Conservation (phyloP, 1,140 invertebrate species). For the Drosophila paulistorum region DNA sequence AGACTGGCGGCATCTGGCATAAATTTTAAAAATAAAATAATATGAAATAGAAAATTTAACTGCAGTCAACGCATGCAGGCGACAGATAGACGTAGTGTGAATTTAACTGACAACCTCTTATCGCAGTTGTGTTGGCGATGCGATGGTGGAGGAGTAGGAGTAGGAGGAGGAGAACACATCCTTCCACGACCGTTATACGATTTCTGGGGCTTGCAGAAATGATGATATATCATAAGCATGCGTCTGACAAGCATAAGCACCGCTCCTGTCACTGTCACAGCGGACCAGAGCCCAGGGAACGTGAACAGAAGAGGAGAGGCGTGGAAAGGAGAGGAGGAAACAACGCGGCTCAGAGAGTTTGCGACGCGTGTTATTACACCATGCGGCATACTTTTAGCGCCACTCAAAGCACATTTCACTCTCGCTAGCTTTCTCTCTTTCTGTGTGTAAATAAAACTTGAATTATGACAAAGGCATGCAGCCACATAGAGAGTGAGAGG, state of each 20-base stretch:
- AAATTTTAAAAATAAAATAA: slow-evolving; percentile 73
- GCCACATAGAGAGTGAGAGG: slow-evolving; percentile 14
- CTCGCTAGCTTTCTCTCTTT: slow-evolving; percentile 19
- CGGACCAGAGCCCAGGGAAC: slow-evolving; percentile 29
- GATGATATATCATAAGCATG: slow-evolving; percentile 75
- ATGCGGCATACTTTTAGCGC: slow-evolving; percentile 78
- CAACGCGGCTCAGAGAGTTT: slow-evolving; percentile 10
- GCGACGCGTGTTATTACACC: slow-evolving; percentile 75
- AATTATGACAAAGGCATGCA: slow-evolving; percentile 73
- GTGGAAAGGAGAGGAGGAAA: neutral
- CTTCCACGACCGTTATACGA: slow-evolving; percentile 7
- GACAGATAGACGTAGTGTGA: slow-evolving; percentile 51
- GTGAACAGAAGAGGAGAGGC: neutral
- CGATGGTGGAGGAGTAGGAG: slow-evolving; percentile 30
- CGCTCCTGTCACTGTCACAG: slow-evolving; percentile 74
- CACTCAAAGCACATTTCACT: slow-evolving; percentile 72
- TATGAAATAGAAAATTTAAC: slow-evolving; percentile 57
- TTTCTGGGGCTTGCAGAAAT: slow-evolving; percentile 20
- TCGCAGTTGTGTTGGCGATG: slow-evolving; percentile 24
- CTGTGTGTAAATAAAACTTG: slow-evolving; percentile 75
- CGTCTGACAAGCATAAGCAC: slow-evolving; percentile 79
- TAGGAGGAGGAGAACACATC: slow-evolving; percentile 8
- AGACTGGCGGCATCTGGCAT: slow-evolving; percentile 50
- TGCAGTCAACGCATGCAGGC: slow-evolving; percentile 55
- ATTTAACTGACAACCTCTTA: slow-evolving; percentile 60